Base-by-base conservation (phyloP, 1,140 invertebrate genomes). In the Chymomyza costata region DNA sequence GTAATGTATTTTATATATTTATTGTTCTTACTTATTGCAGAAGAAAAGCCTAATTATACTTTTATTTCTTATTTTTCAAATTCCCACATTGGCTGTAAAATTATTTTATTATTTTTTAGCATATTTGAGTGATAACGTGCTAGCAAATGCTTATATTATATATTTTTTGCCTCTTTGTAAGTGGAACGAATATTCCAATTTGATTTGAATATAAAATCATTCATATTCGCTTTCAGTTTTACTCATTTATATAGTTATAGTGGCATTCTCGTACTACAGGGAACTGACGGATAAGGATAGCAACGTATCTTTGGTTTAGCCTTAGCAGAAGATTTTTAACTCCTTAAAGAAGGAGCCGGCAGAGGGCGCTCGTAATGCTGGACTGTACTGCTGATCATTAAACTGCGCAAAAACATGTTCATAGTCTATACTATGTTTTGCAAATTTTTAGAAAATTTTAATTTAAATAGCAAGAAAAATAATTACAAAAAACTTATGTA, bases 181-280 rank as follows among this genome's bases (percentile, higher is more conserved):
- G 51, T 63, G 2, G n/a, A n/a, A n/a, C n/a, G n/a, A n/a, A n/a
- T n/a, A n/a, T n/a, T 6, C 11, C 2, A 3, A 3, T 44, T 1
- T 1, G 8, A 8, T 1, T 1, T 11, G 11, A 8, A 16, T 11
- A 1, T n/a, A 7, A 0, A 15, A 5, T 1, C 2, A 10, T 1
- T 28, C 3, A 14, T 35, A 5, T 25, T 25, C 21, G 21, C 21
- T 25, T 3, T 0, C 6, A 64, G 61, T 40, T 6, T 5, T 45
- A 7, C 1, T 64, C 1, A 6, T 55, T 2, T 64, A 64, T 28
- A 30, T 63, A 2, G 51, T 64, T 44, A 1, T 56, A 21, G 34
- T 45, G 8, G 35, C 34, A 0, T 45, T 10, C 14, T 41, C 46
- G 0, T 50, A 25, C 39, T 10, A 5, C 21, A 25, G 2, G 1